phyloP scores from a whole-genome alignment of 2,113 vertebrate genomes.

The Epinephelus moara region DNA sequence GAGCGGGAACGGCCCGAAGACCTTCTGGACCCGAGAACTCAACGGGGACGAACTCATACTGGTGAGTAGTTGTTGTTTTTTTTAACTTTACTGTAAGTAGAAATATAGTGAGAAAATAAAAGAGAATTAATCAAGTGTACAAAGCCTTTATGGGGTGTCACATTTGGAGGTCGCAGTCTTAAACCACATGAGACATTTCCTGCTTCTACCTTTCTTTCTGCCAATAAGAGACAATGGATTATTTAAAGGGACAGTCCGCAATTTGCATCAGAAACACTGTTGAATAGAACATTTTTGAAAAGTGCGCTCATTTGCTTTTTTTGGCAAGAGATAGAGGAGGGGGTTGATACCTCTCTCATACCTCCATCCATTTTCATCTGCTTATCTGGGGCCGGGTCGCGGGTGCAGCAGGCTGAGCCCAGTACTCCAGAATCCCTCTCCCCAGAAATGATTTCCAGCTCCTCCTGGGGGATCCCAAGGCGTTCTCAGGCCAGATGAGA shows the following conservation, averaged over 20 bases:
- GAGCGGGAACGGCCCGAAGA: slow-evolving; percentile 93
- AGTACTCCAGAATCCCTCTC: no score
- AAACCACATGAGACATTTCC: slow-evolving; percentile 17
- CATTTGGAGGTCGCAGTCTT: slow-evolving; percentile 28
- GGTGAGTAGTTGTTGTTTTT: slow-evolving; percentile 83
- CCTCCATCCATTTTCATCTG: no score
- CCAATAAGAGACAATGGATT: neutral
- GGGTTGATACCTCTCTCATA: no score
- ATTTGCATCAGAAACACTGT: neutral
- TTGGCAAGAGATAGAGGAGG: no score
- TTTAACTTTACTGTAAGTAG: neutral
- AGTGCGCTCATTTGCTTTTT: no score
- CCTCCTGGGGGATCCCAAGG: no score
- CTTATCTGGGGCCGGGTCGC: no score
- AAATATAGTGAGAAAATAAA: neutral
- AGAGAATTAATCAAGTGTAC: neutral
- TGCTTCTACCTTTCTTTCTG: neutral
- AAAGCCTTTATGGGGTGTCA: slow-evolving; percentile 17
- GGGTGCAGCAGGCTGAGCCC: no score
- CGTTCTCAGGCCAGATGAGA: no score
- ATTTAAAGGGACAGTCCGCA: neutral
- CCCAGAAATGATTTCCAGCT: no score
- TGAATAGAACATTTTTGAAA: no score
- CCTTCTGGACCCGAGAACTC: slow-evolving; percentile 96
- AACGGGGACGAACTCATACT: slow-evolving; percentile 94